Evolutionary conservation across 2,888 invertebrate genomes (phyloP), one percentile per base, ranked within the genome.

Genomic region (Branchellion lobata): DNA sequence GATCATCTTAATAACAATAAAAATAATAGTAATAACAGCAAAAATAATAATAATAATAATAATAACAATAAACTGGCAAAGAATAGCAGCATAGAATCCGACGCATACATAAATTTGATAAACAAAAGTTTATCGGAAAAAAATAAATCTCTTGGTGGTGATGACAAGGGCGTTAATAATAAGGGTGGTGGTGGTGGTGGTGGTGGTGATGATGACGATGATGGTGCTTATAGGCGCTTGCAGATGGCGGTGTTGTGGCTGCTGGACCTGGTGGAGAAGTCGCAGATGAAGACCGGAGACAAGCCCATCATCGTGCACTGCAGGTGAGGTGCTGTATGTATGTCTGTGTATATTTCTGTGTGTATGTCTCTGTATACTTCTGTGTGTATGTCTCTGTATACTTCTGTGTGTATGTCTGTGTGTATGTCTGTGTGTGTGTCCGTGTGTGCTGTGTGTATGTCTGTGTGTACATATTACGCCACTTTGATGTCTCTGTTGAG

Each of bases 221-320:
- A 57, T n/a, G 61, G 21, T 57, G 61, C 3, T 8, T 57, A 57
- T n/a, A 57, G 24, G 61, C 61, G 24, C 21, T 14, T 57, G 61
- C 61, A 80, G 77, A 74, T 76, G 18, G 79, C 81, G 31, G 57
- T 83, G 34, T 75, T 83, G 36, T 61, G 78, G 5, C 73, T 83
- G 29, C 82, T 82, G 27, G 82, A 83, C 53, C 57, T 82, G 47
- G 82, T 83, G 31, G 83, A 83, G 79, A 65, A 79, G 40, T 83
- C 83, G 21, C 82, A 83, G 80, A 79, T 78, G 34, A 82, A 82
- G 72, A 83, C 83, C 0, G 83, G 83, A 33, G 81, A 83, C 40
- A 80, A 82, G 21, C 82, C 83, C 18, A 73, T 83, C 11, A 72
- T 83, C 57, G 80, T 83, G 1, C 83, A 83, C 81, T 83, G 83